A percentile compares a stretch with the other conserved stretches of the same genome.
Conservation (phyloP, 37 sponge, comb jelly and placozoan genomes). For the Cliona cf. orientalis region DNA sequence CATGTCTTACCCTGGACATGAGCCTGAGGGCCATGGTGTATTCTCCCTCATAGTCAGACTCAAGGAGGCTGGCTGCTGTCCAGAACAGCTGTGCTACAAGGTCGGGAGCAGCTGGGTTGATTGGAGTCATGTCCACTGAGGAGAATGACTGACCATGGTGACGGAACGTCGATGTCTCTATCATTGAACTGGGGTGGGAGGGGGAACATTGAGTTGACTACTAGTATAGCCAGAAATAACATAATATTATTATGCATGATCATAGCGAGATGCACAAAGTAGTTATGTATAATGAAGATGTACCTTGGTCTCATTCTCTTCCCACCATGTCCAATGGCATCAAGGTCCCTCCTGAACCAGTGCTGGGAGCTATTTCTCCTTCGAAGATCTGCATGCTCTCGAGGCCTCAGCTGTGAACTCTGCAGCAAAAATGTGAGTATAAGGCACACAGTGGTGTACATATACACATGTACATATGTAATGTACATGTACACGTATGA, state of each 20-base stretch:
- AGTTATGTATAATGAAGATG: background rate
- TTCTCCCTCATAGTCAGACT: conserved; percentile 81
- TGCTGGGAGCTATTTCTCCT: conserved; percentile 3
- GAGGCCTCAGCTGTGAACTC: background rate
- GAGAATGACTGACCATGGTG: conserved; percentile 3
- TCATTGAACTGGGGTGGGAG: conserved; percentile 39
- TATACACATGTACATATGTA: too few species aligned
- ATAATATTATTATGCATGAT: background rate
- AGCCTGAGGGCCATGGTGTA: conserved; percentile 72
- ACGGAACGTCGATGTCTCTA: conserved; percentile 18
- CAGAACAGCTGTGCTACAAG: conserved; percentile 76
- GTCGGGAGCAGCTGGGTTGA: conserved; percentile 51
- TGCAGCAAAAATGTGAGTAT: too few species aligned
- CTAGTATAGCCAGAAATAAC: background rate
- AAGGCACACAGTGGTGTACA: too few species aligned
- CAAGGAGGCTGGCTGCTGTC: conserved; percentile 74
- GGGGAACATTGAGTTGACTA: background rate
- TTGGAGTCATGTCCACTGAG: conserved; percentile 1
- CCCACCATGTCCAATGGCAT: background rate
- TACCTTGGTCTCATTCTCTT: conserved; percentile 10
- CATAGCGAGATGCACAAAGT: background rate
- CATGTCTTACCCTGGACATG: conserved; percentile 50
- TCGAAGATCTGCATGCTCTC: background rate
- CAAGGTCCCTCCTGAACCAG: background rate
- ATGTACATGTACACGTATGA: background rate